Conservation (phyloP, 2,113 vertebrate species). For the Murina feae region DNA sequence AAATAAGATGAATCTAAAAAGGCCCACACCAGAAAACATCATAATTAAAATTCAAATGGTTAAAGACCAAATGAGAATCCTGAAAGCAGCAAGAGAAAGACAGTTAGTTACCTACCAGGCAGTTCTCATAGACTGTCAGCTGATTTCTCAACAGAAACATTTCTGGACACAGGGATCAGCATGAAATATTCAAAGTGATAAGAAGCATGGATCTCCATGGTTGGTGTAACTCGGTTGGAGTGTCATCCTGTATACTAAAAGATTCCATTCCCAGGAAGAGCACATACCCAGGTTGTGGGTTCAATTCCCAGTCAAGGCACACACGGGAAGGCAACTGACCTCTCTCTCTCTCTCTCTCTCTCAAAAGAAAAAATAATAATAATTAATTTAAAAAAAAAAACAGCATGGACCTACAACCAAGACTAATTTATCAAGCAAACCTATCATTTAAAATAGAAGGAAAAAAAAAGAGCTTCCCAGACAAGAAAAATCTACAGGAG, state of each 20-base stretch:
- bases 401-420: not conserved
- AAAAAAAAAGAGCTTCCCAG: not conserved
- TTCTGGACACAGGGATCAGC: not conserved
- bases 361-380: too few relatives aligned
- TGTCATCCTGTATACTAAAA: too few relatives aligned
- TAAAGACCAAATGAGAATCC: not conserved
- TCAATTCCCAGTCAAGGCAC: too few relatives aligned
- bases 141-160: not conserved
- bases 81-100: not conserved
- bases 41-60: not conserved
- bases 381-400: too few relatives aligned
- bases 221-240: too few relatives aligned
- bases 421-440: not conserved
- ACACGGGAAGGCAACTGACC: too few relatives aligned
- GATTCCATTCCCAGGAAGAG: too few relatives aligned
- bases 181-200: not conserved
- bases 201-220: not conserved
- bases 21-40: not conserved
- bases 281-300: too few relatives aligned
- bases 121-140: not conserved
- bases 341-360: too few relatives aligned
- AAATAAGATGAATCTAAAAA: not conserved
- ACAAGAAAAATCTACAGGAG: not conserved
- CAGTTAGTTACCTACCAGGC: not conserved
- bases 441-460: not conserved